Evolutionary conservation across 2,113 vertebrate species (phyloP).

Genomic region (Prochilodus magdalenae): DNA sequence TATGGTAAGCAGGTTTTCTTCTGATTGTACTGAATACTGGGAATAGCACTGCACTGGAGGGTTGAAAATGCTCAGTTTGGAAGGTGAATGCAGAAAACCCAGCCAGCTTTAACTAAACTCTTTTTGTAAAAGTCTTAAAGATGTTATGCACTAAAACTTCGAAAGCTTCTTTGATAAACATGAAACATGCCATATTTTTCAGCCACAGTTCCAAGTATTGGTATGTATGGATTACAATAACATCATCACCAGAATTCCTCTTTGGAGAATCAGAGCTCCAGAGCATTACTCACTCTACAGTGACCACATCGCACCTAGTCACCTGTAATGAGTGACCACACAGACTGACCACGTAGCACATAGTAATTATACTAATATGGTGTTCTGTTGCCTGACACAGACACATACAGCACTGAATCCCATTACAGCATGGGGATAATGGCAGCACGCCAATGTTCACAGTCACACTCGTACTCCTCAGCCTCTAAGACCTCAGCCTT

Average conservation of each 20-base stretch:
- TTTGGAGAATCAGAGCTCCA: not conserved
- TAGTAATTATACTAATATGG: not conserved
- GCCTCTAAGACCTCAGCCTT: not conserved
- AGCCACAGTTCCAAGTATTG: conserved; percentile 36
- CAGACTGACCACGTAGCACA: too few relatives aligned
- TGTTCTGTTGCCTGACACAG: conserved; percentile 5
- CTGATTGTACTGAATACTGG: not conserved
- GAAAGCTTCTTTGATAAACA: conserved; percentile 21
- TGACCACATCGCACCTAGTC: not conserved
- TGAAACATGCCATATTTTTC: conserved; percentile 36
- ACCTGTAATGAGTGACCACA: not conserved
- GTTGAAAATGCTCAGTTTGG: not conserved
- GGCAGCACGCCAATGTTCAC: not conserved
- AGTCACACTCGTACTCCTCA: not conserved
- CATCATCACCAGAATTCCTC: not conserved
- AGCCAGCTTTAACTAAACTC: too few relatives aligned
- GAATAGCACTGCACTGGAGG: not conserved
- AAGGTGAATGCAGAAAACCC: not conserved
- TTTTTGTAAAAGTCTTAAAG: not conserved
- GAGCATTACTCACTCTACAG: not conserved
- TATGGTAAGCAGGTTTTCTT: conserved; percentile 81
- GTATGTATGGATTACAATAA: conserved; percentile 43
- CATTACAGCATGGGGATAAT: not conserved
- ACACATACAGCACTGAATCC: not conserved
- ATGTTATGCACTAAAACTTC: not conserved